Evolutionary conservation across 2,113 vertebrate genomes (phyloP).

Genomic region (Triplophysa dalaica): DNA sequence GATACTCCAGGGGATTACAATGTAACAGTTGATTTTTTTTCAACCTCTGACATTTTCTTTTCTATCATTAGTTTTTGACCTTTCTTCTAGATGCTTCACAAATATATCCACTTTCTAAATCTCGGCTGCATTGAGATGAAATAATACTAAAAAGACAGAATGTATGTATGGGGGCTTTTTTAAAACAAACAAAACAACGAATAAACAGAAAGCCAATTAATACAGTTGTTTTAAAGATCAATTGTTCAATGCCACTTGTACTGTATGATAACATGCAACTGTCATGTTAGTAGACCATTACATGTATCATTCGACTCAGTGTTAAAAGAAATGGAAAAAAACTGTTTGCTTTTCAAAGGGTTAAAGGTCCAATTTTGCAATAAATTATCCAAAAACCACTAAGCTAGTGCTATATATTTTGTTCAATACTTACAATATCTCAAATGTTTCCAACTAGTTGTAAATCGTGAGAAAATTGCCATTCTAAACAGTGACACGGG

Average conservation of each 20-base stretch:
- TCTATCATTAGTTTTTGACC: conserved; percentile 16
- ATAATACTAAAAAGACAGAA: background rate
- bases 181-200: background rate
- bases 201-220: background rate
- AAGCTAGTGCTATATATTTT: too few species aligned
- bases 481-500: too few species aligned
- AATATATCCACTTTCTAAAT: background rate
- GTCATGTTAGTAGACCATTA: background rate
- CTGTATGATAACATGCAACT: background rate
- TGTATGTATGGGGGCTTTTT: background rate
- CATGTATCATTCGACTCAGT: background rate
- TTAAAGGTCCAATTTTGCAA: too few species aligned
- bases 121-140: background rate
- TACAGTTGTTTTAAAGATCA: background rate
- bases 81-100: conserved; percentile 11
- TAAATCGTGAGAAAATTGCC: too few species aligned
- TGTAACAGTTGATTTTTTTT: conserved; percentile 13
- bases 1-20: conserved; percentile 2
- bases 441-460: too few species aligned
- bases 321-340: too few species aligned
- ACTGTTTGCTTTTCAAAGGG: too few species aligned
- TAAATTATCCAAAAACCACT: too few species aligned
- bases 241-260: background rate
- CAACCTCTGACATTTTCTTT: conserved; percentile 29
- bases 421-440: too few species aligned